Conservation (phyloP, 2,797 vertebrate species). For the Sparus aurata region DNA sequence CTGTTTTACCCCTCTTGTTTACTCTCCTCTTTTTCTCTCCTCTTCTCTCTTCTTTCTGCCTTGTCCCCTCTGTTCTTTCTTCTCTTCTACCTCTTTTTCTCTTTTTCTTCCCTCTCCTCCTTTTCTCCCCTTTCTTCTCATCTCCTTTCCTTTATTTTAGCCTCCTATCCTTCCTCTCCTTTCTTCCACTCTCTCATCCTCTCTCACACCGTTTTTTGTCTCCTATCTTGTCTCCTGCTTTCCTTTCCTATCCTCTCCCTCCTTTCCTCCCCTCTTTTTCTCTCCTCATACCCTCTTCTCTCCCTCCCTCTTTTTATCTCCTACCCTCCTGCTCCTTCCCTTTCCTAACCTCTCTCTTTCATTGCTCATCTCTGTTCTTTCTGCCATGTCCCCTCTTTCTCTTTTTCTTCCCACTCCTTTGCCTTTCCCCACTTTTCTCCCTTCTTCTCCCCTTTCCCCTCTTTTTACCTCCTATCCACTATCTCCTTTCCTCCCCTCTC, state of each 20-base stretch:
- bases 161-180: background rate
- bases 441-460: background rate
- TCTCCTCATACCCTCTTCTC: too few species aligned
- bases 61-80: background rate
- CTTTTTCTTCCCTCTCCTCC: too few species aligned
- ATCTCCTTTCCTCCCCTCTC: background rate
- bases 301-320: background rate
- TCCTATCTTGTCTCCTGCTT: too few species aligned
- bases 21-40: too few species aligned
- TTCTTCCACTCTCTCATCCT: too few species aligned
- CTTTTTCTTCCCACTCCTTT: background rate
- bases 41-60: too few species aligned
- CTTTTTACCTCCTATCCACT: too few species aligned
- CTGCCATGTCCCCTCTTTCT: background rate
- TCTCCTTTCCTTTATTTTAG: too few species aligned
- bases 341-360: too few species aligned
- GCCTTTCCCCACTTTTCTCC: background rate
- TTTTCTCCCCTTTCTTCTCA: background rate
- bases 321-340: background rate
- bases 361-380: background rate
- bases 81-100: background rate
- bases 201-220: too few species aligned
- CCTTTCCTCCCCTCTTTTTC: background rate
- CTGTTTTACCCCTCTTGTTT: too few species aligned
- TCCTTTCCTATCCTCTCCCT: background rate